Base-by-base conservation (phyloP, 2,797 vertebrate genomes). In the Galagoides demidoff region DNA sequence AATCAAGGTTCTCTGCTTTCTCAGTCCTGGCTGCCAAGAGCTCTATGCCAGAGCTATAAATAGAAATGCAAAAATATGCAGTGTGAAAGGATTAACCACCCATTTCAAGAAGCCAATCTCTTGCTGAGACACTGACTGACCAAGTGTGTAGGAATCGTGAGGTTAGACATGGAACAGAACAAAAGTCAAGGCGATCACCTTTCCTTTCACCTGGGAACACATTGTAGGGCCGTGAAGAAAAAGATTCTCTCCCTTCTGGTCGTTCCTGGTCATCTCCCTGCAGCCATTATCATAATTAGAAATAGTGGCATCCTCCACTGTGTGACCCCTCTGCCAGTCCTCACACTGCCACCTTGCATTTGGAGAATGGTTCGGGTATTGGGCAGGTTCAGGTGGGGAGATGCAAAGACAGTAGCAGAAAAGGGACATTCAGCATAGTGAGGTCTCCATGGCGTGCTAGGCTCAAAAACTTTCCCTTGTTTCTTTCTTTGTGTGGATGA, bases 1-100 rank as follows among this genome's bases (percentile, higher is more conserved):
- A 97, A 94, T 68, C 63, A 85, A 94, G 11, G 29, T 59, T 92
- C 64, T 90, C 57, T 92, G 22, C 83, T 96, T 86, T 74, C 84
- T 93, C 31, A 27, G 31, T 91, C 81, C 23, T 90, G 61, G 83
- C 14, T 68, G 23, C 37, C 57, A 93, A 87, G 90, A 78, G 63
- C 43, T 82, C 0, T 70, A 27, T 77, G 19, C 45, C 73, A 85
- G 16, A 31, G 92, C 25, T 94, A 12, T 87, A 63, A 91, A 27
- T 57, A 17, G 55, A 43, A 77, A 63, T 66, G 12, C 7, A 73
- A 92, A 96, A 73, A 81, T 22, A 81, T 10, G 70, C 83, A 93
- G 10, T 17, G 64, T 68, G 27, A 92, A 93, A 92, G 20, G 10
- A 63, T 92, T 93, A 45, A 61, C 31, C 20, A 84, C 5, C 13